Conservation (phyloP, 2,888 invertebrate species). For the Pediacus dermestoides region DNA sequence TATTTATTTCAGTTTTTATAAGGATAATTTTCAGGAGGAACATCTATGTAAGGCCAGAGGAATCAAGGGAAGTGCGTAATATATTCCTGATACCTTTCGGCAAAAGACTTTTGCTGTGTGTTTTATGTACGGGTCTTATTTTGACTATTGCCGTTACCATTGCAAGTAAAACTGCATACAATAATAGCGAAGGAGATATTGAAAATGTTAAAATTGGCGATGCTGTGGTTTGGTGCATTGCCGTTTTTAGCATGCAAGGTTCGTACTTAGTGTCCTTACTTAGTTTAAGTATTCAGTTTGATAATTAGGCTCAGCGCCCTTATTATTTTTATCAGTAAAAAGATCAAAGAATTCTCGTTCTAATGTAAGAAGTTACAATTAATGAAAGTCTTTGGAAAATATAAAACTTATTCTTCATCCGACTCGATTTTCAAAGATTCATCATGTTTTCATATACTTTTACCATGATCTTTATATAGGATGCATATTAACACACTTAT, state of each 20-base stretch:
- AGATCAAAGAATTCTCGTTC: too few species aligned
- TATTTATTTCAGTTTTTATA: constrained; percentile 3
- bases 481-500: too few species aligned
- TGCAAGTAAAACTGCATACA: constrained; percentile 38
- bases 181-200: constrained; percentile 2
- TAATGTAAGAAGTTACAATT: too few species aligned
- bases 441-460: too few species aligned
- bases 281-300: too few species aligned
- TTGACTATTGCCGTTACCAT: constrained; percentile 53
- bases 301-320: too few species aligned
- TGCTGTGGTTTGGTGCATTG: constrained; percentile 59
- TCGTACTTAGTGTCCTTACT: too few species aligned
- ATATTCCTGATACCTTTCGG: constrained; percentile 64
- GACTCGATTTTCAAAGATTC: too few species aligned
- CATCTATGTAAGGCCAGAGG: constrained; percentile 61
- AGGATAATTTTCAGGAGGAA: constrained; percentile 52
- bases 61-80: constrained; percentile 59
- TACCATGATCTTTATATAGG: too few species aligned
- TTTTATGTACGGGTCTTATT: constrained; percentile 52
- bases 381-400: too few species aligned
- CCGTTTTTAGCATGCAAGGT: constrained; percentile 66
- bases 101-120: constrained; percentile 53
- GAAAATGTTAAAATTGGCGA: constrained; percentile 49
- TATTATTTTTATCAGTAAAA: too few species aligned
- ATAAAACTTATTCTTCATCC: too few species aligned